These are phyloP conservation scores for Centrocercus urophasianus DNA, from an alignment of 2,113 vertebrate genomes.

Conservation along the genomic window DNA sequence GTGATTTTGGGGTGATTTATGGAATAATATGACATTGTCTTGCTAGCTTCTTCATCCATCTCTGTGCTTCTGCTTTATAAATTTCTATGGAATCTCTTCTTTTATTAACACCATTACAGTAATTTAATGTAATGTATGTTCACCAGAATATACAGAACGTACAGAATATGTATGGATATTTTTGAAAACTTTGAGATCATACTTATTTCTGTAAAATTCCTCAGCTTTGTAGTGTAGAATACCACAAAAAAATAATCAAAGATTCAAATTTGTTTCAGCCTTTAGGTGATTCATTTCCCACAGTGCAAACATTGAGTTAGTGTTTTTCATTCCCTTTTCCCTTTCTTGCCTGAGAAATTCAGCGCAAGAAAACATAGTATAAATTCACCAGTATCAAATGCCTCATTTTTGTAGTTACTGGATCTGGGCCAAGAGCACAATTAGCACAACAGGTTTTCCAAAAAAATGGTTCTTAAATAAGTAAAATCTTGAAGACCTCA, in stretches of 20 bases:
- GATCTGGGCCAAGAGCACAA: not conserved
- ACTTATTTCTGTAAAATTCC: not conserved
- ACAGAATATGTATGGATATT: not conserved
- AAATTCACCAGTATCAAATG: not conserved
- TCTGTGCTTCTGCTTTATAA: not conserved
- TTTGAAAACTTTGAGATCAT: not conserved
- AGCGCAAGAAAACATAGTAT: not conserved
- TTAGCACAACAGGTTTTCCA: not conserved
- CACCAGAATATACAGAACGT: not conserved
- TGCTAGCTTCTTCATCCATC: not conserved
- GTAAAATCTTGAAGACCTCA: not conserved
- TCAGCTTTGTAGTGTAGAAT: not conserved
- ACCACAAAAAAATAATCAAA: not conserved
- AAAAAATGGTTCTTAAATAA: not conserved
- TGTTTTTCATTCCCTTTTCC: not conserved
- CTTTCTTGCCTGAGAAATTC: not conserved
- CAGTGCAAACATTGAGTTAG: not conserved
- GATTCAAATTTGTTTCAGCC: not conserved
- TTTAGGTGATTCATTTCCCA: not conserved
- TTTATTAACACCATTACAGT: not conserved
- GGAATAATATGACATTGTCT: slow-evolving; percentile 6
- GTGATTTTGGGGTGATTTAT: slow-evolving; percentile 8
- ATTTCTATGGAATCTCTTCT: not conserved
- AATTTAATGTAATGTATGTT: not conserved
- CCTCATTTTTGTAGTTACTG: not conserved